Evolutionary conservation across 2,113 vertebrate genomes (phyloP), one percentile per base, ranked within the genome.

Genomic region (Tragelaphus strepsiceros): DNA sequence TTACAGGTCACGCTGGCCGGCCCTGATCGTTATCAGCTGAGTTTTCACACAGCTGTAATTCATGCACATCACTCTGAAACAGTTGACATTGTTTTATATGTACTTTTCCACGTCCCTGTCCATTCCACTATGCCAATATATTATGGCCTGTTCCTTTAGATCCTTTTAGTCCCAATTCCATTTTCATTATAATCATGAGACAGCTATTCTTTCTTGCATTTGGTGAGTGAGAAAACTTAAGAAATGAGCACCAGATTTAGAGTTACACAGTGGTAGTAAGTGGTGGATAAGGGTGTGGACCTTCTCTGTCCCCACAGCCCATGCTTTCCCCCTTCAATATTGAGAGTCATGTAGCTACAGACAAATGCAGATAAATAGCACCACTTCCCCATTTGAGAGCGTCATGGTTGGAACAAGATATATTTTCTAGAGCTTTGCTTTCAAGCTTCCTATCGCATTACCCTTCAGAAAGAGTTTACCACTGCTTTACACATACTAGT

Each of bases 11-110:
- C 19, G 2, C 1, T 67, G 92, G 92, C 83, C 43, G 28, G 82
- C 84, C 71, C 77, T 43, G 77, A 88, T 90, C 10, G 0, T 56
- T 59, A 35, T 59, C 77, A 67, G 0, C 82, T 26, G 35, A 0
- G 43, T 67, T 89, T 67, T 90, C 90, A 28, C 30, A 30, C 16
- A 64, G 67, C 92, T 26, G 21, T 90, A 53, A 56, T 64, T 81
- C 21, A 21, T n/a, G 43, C 30, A 15, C 43, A 19, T 87, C 43
- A 26, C 56, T 53, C 39, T n/a, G 7, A 51, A 61, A 85, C 15
- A n/a, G 12, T 43, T 14, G 8, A 32, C 14, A 0, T 74, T 28
- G 49, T 61, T 64, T 91, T 61, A 3, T 51, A 2, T 59, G 61
- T 84, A 7, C 35, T 93, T 67, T 10, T 91, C 64, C 49, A 1